Conservation (phyloP, 2,888 invertebrate genomes). For the Nomada fucata region DNA sequence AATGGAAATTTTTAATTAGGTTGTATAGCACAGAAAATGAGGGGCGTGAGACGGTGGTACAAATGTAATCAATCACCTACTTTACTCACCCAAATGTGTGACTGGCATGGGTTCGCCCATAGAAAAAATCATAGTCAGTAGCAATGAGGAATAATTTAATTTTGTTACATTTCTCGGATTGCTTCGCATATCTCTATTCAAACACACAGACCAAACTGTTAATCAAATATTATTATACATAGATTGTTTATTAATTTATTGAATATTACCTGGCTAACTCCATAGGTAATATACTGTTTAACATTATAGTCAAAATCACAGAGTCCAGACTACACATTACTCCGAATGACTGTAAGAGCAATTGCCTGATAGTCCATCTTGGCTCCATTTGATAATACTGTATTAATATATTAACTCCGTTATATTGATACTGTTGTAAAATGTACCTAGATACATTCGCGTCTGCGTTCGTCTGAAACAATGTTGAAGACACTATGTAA, state of each 20-base stretch:
- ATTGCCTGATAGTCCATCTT: slow-evolving; percentile 92
- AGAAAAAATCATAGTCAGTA: slow-evolving; percentile 95
- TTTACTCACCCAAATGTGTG: slow-evolving; percentile 91
- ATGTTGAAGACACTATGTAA: slow-evolving; percentile 36
- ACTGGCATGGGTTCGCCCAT: slow-evolving; percentile 96
- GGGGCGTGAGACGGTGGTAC: not conserved
- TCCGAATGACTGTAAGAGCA: slow-evolving; percentile 93
- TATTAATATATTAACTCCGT: slow-evolving; percentile 92
- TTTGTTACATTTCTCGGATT: slow-evolving; percentile 92
- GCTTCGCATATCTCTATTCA: slow-evolving; percentile 89
- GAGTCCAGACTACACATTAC: slow-evolving; percentile 94
- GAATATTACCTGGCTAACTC: slow-evolving; percentile 91
- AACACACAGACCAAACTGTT: slow-evolving; percentile 41
- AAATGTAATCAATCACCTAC: slow-evolving; percentile 42
- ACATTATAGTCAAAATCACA: slow-evolving; percentile 91
- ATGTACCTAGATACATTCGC: slow-evolving; percentile 94
- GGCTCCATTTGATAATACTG: slow-evolving; percentile 99
- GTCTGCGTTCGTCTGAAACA: slow-evolving; percentile 94
- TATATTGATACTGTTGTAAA: slow-evolving; percentile 93
- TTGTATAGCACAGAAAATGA: not conserved
- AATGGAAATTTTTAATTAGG: slow-evolving; percentile 73
- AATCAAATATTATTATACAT: not conserved
- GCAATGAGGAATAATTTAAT: slow-evolving; percentile 92
- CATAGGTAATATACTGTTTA: slow-evolving; percentile 94
- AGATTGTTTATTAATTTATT: slow-evolving; percentile 1